Evolutionary conservation across 2,113 vertebrate species (phyloP).

Genomic region (Microtus richardsoni): DNA sequence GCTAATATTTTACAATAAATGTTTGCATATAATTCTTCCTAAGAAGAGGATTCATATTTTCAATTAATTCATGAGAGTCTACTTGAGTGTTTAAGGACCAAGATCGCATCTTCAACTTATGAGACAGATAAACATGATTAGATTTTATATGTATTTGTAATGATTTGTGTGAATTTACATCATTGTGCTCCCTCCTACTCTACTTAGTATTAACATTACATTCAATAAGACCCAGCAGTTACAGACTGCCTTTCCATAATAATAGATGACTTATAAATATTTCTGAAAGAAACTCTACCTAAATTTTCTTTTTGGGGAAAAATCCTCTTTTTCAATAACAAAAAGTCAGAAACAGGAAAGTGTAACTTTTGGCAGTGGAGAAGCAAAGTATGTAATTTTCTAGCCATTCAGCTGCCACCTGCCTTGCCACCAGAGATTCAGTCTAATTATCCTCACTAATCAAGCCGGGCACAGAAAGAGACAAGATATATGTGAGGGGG

Average conservation of each 20-base stretch:
- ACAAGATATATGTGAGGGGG: slow-evolving; percentile 78
- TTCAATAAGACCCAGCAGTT: slow-evolving; percentile 68
- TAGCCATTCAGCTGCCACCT: slow-evolving; percentile 85
- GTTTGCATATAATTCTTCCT: slow-evolving; percentile 17
- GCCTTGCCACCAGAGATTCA: slow-evolving; percentile 83
- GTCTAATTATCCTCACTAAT: slow-evolving; percentile 86
- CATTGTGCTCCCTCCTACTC: not conserved
- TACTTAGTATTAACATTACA: slow-evolving; percentile 77
- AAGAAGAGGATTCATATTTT: slow-evolving; percentile 18
- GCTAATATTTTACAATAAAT: not conserved
- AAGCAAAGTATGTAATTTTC: slow-evolving; percentile 82
- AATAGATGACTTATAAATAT: slow-evolving; percentile 71
- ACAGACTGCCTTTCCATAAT: slow-evolving; percentile 65
- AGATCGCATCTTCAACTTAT: slow-evolving; percentile 8
- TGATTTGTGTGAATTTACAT: not conserved
- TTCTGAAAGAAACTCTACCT: slow-evolving; percentile 63
- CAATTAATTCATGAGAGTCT: slow-evolving; percentile 29
- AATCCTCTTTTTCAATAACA: slow-evolving; percentile 6
- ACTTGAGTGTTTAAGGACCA: not conserved
- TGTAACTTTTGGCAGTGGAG: slow-evolving; percentile 71
- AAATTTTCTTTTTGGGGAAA: slow-evolving; percentile 76
- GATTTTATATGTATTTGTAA: slow-evolving; percentile 27
- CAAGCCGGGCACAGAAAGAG: slow-evolving; percentile 79
- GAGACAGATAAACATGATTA: not conserved
- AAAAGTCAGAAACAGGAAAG: slow-evolving; percentile 72